Base-by-base conservation (phyloP, 2,888 invertebrate species). In the Lacanobia oleracea region DNA sequence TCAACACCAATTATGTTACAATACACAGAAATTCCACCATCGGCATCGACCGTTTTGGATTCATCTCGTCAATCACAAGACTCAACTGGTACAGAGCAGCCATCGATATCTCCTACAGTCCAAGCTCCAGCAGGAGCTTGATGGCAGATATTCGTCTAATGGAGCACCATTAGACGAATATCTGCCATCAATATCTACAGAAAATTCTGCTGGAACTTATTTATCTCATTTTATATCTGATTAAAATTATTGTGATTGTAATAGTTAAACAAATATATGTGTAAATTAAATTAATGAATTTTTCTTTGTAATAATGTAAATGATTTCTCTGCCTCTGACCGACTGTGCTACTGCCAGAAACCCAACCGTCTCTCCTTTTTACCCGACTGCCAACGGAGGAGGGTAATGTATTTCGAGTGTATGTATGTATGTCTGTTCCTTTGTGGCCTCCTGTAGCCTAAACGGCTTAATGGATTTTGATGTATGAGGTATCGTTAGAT, bases 181-280 rank as follows among this genome's bases (percentile, higher is more conserved):
- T 74, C 69, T 74, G 74, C 74, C 74, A 74, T 74, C 74, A 74
- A 74, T 74, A 74, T 69, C 74, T 69, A 69, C 74, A 72, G 72
- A 72, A 72, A 72, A 72, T 72, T 72, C 67, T 72, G 72, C 67
- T 72, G 72, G 72, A 72, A 74, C 69, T 74, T 74, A 69, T 74
- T 74, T 74, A 68, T 74, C 73, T 69, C 64, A 45, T 43, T 43
- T 43, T 43, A 43, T 43, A 43, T 12, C 43, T 43, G 43, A 43
- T 10, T 43, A 43, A 73, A 67, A 64, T 73, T 73, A 72, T 72
- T 66, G 62, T 66, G 66, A 66, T 67, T 67, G 63, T 63, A 72
- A 72, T 63, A 54, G 54, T 54, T 54, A 27, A 54, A 54, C 54
- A 54, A 54, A 54, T 27, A 54, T 54, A 54, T 51, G 51, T 51